Evolutionary conservation across 2,797 vertebrate genomes (phyloP).

Genomic region (Acrossocheilus wenchowensis): DNA sequence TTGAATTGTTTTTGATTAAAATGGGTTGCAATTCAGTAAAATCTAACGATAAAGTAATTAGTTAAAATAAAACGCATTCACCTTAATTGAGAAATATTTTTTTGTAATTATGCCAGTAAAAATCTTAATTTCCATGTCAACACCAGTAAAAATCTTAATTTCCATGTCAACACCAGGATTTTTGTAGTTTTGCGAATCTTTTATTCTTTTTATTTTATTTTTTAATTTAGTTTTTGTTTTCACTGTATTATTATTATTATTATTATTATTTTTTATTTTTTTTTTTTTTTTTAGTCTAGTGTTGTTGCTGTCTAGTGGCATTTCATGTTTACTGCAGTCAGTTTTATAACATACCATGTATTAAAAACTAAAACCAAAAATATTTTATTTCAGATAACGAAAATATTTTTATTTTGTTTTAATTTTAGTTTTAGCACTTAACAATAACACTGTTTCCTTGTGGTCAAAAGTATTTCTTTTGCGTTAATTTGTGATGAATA

Average conservation of each 20-base stretch:
- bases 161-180: not conserved
- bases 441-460: not conserved
- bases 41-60: not conserved
- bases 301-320: no score
- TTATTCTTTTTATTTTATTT: not conserved
- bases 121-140: not conserved
- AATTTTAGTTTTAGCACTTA: not conserved
- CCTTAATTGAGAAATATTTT: not conserved
- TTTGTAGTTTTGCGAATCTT: not conserved
- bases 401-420: not conserved
- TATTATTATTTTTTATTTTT: no score
- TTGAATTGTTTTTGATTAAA: not conserved
- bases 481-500: no score
- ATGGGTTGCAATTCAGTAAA: not conserved
- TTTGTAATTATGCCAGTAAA: not conserved
- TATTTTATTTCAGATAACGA: not conserved
- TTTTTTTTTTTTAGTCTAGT: no score
- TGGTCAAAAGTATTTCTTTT: not conserved
- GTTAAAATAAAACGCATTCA: not conserved
- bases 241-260: no score
- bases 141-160: not conserved
- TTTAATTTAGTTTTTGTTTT: not conserved
- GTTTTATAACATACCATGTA: not conserved
- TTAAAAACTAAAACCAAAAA: not conserved
- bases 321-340: no score